Base-by-base conservation (phyloP, 1,140 invertebrate species). In the Drosophila sechellia region DNA sequence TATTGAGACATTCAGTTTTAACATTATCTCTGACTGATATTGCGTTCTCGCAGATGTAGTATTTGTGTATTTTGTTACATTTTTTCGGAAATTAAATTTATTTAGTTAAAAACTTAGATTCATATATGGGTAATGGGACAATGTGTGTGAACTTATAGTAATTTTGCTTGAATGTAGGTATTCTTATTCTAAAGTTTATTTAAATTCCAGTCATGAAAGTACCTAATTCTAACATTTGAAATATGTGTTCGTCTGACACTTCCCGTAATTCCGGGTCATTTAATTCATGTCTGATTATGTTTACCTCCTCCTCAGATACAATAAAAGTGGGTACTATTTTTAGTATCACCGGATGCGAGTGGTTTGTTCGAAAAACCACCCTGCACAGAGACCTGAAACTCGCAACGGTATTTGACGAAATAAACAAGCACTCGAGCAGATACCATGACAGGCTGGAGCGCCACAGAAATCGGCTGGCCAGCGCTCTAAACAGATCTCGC, bases 311-410 rank as follows among this genome's bases (percentile, higher is more conserved):
- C 10, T 27, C 2, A 6, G 45, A 27, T 11, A 48, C 22, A 25
- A 48, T 48, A 13, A 48, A 48, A 27, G 20, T 48, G 25, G 45
- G 45, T 48, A 48, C 45, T 2, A 48, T 27, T 3, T n/a, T n/a
- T n/a, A n/a, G n/a, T n/a, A n/a, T n/a, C n/a, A n/a, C n/a, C n/a
- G n/a, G n/a, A n/a, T n/a, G n/a, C n/a, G n/a, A n/a, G n/a, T n/a
- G n/a, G n/a, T n/a, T n/a, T n/a, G n/a, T n/a, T n/a, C n/a, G n/a
- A n/a, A n/a, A n/a, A n/a, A n/a, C n/a, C n/a, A n/a, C n/a, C n/a
- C n/a, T n/a, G n/a, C n/a, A n/a, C n/a, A n/a, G n/a, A n/a, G n/a
- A n/a, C n/a, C n/a, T n/a, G n/a, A n/a, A n/a, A n/a, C n/a, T n/a
- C n/a, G n/a, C n/a, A n/a, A n/a, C n/a, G n/a, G n/a, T n/a, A n/a